Evolutionary conservation across 2,888 invertebrate species (phyloP).

Genomic region (Chouioia cunea): DNA sequence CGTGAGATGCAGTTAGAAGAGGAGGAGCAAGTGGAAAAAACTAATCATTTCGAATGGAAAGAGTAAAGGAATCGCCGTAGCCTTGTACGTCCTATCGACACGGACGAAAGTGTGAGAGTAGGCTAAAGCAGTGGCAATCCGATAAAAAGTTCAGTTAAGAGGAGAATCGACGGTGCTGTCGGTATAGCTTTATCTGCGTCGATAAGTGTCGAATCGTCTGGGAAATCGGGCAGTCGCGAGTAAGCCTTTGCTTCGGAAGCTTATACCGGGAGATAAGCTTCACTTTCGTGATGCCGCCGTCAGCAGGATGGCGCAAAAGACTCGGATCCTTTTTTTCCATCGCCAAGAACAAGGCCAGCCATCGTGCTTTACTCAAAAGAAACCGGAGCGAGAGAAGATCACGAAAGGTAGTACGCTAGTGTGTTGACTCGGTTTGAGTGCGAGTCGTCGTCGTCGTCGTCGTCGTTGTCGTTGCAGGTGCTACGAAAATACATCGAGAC

Average conservation of each 20-base stretch:
- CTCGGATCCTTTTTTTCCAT: no score
- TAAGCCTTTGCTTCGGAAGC: background rate
- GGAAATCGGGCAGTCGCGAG: conserved; percentile 5
- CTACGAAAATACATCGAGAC: no score
- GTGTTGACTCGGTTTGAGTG: no score
- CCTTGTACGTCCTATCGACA: no score
- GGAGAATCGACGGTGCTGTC: background rate
- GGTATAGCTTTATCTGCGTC: conserved; percentile 24
- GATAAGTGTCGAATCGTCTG: conserved; percentile 28
- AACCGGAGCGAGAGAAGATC: background rate
- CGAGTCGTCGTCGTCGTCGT: no score
- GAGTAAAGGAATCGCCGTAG: no score
- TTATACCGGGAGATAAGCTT: background rate
- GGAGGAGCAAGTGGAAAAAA: no score
- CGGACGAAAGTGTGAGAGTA: conserved; percentile 8
- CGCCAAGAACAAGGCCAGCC: no score
- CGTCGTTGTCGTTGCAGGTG: no score
- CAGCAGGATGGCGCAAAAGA: no score
- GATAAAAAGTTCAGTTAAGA: conserved; percentile 37
- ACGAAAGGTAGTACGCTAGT: background rate
- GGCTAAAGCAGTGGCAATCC: conserved; percentile 14
- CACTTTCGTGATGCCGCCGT: background rate
- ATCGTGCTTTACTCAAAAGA: background rate
- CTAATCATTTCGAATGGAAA: no score
- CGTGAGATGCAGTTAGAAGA: no score